A percentile compares a stretch with the other conserved stretches of the same genome.
Evolutionary conservation across 2,888 invertebrate species (phyloP).

Genomic region (Apotomis capreana): DNA sequence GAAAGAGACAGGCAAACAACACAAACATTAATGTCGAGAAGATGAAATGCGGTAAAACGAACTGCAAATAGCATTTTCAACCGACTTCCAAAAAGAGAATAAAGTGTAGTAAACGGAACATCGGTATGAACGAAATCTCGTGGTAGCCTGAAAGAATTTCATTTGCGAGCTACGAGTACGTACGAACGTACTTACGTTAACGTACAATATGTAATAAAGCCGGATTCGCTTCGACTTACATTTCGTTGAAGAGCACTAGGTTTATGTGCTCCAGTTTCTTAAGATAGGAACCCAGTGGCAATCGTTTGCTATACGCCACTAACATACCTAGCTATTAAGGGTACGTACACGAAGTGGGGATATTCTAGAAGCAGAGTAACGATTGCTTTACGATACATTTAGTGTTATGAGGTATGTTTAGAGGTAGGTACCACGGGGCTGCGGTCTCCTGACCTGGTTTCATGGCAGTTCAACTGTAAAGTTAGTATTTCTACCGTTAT

Average conservation of each 20-base stretch:
- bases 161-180: no score
- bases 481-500: conserved; percentile 32
- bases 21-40: no score
- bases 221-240: background rate
- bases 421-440: conserved; percentile 6
- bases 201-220: background rate
- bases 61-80: no score
- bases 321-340: background rate
- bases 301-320: background rate
- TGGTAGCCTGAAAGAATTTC: no score
- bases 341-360: conserved; percentile 41
- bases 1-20: no score
- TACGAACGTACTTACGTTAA: no score
- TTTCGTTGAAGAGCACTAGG: background rate
- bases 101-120: no score
- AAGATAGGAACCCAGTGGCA: background rate
- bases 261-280: conserved; percentile 6
- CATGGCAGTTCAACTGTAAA: conserved; percentile 25
- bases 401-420: conserved; percentile 43
- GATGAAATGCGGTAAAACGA: no score
- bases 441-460: conserved; percentile 40
- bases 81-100: no score
- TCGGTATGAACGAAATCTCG: no score
- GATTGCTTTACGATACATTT: conserved; percentile 47
- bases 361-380: conserved; percentile 50